Conservation (phyloP, 2,113 vertebrate species). For the Trinectes maculatus region DNA sequence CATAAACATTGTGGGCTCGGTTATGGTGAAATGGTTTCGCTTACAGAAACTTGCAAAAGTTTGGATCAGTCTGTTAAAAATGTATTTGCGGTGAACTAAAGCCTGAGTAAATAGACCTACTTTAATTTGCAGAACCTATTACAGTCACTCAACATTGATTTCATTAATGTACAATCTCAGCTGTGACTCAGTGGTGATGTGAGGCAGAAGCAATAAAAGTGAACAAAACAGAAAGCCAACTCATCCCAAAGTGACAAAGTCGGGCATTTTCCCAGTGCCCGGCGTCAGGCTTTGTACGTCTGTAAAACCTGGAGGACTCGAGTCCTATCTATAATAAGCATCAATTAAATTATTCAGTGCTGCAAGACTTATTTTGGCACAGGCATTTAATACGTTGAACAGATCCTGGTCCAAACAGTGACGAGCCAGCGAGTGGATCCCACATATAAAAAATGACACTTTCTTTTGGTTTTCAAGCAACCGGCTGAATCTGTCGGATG, state of each 20-base stretch:
- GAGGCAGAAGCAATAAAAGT: slow-evolving; percentile 31
- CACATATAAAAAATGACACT: slow-evolving; percentile 7
- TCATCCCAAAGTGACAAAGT: slow-evolving; percentile 60
- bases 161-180: slow-evolving; percentile 46
- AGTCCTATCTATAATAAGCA: slow-evolving; percentile 77
- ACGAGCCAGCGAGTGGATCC: slow-evolving; percentile 49
- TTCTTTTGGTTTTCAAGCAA: slow-evolving; percentile 29
- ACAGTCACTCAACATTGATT: slow-evolving; percentile 45
- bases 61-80: slow-evolving; percentile 10
- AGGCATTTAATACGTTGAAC: slow-evolving; percentile 61
- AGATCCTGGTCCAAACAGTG: slow-evolving; percentile 49
- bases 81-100: slow-evolving; percentile 25
- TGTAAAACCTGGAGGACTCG: slow-evolving; percentile 62
- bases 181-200: slow-evolving; percentile 49
- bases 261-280: slow-evolving; percentile 54
- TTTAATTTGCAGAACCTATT: slow-evolving; percentile 56
- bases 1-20: neutral
- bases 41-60: slow-evolving; percentile 25
- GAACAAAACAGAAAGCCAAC: slow-evolving; percentile 44
- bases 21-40: slow-evolving; percentile 28
- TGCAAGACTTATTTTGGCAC: slow-evolving; percentile 73
- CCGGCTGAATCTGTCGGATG: slow-evolving; percentile 21
- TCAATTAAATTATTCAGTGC: slow-evolving; percentile 77
- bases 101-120: slow-evolving; percentile 33
- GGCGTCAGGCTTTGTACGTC: slow-evolving; percentile 65